Evolutionary conservation across 1,140 invertebrate species (phyloP), one percentile per base, ranked within the genome.

Genomic region (Aphelinus certus): DNA sequence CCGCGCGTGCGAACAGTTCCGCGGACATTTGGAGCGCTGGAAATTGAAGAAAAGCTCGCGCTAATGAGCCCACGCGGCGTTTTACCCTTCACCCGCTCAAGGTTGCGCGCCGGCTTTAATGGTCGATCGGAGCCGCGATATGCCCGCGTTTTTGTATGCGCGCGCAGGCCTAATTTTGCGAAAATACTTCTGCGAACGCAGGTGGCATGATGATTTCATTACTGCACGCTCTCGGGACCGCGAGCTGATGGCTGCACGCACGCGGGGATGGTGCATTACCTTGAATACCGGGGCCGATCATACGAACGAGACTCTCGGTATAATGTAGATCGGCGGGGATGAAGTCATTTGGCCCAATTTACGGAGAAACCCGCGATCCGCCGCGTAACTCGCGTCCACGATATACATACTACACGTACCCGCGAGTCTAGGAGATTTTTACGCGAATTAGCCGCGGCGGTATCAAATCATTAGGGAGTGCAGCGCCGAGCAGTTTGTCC

Each of bases 11-110:
- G 64, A 75, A 70, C 65, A 26, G 5, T 55, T 45, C 26, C 26
- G 26, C 26, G 26, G 26, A 58, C 69, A 69, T 71, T 73, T 47
- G 71, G 70, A 26, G 26, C 51, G 57, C 48, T 71, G 64, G 42
- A 71, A 81, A 65, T 66, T 58, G 9, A 60, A 60, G 71, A 73
- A 73, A 73, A 73, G 72, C 72, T 49, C 2, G 4, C 71, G 64
- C 1, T 67, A 67, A 73, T 62, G 64, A 58, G 47, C 7, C 6
- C 7, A 42, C 48, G 7, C 46, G 4, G 7, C 53, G 4, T 47
- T 43, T 5, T 0, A 6, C 1, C 7, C 62, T 47, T 46, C 62
- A 45, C 47, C 47, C 47, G 3, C 47, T 9, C 62, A 43, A 26
- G 26, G 26, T 26, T 26, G 26, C 26, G 26, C 26, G 26, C 26